Evolutionary conservation across 2,113 vertebrate species (phyloP).

Genomic region (Macquaria ambigua): DNA sequence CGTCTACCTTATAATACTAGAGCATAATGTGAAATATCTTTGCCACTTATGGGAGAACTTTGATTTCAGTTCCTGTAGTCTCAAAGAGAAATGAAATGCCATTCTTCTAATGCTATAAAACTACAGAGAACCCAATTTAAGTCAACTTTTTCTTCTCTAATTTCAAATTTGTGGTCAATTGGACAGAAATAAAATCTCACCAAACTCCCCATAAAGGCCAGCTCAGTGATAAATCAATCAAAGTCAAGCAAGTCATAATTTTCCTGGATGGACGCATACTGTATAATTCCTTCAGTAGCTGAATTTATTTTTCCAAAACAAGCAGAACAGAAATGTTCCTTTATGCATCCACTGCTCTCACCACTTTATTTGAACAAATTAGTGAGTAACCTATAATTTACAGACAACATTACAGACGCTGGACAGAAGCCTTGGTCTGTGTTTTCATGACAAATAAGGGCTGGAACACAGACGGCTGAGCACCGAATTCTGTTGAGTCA

Average conservation of each 20-base stretch:
- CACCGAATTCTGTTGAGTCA: constrained; percentile 63
- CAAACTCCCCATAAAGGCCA: constrained; percentile 27
- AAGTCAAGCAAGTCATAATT: constrained; percentile 35
- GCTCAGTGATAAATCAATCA: constrained; percentile 54
- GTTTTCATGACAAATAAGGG: constrained; percentile 69
- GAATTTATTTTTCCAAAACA: constrained; percentile 66
- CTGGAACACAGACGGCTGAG: constrained; percentile 44
- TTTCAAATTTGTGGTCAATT: constrained; percentile 10
- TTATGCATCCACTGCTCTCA: constrained; percentile 37
- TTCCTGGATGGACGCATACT: constrained; percentile 38
- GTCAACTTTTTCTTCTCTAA: not conserved
- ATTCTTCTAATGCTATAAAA: not conserved
- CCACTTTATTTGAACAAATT: constrained; percentile 72
- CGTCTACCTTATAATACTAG: not conserved
- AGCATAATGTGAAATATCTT: not conserved
- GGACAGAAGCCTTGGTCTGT: constrained; percentile 43
- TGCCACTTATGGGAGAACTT: not conserved
- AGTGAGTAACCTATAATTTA: constrained; percentile 66
- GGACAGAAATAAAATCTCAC: constrained; percentile 27
- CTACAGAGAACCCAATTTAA: not conserved
- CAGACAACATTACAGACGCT: constrained; percentile 55
- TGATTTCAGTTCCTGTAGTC: not conserved
- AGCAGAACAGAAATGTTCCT: constrained; percentile 55
- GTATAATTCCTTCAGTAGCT: constrained; percentile 53
- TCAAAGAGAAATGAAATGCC: not conserved